Evolutionary conservation across 2,797 vertebrate species (phyloP), one percentile per base, ranked within the genome.

Genomic region (Pipistrellus kuhlii): DNA sequence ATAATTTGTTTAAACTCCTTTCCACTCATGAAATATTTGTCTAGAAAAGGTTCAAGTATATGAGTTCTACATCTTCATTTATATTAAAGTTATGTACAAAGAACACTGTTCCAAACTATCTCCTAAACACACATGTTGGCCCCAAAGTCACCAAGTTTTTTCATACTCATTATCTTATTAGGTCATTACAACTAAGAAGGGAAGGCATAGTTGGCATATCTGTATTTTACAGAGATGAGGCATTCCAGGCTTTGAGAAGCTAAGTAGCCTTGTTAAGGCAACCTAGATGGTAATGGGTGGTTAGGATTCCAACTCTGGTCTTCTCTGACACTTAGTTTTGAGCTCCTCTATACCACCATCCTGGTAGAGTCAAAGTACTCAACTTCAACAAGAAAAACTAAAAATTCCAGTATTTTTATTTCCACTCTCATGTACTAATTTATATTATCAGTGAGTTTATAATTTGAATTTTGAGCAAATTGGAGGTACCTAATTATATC

Each of bases 1-100:
- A 83, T 21, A 69, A 88, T 48, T 77, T n/a, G 18, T 94, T 94
- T 59, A 80, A 23, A 69, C 76, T 91, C 25, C 55, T 89, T 88
- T 41, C 23, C 64, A 93, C 69, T n/a, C 6, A 73, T 86, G 68
- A 90, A 88, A 88, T 38, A 3, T 57, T 6, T 85, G 6, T 30
- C n/a, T 89, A 27, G 23, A 86, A 57, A 92, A 62, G 46, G 71
- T 73, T 48, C 66, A 91, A 76, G 2, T 30, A 44, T 51, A 13
- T 30, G 10, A 82, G 9, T 64, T 89, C 13, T 48, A 48, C 15
- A 86, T 14, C 48, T 72, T 85, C 12, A 88, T 71, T 85, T 68
- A 69, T 20, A 59, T 27, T 57, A 88, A 88, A 62, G 64, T 13
- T 91, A 27, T 91, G 12, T 18, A n/a, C 77, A 81, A 73, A 91